Evolutionary conservation across 2,888 invertebrate species (phyloP), one percentile per base, ranked within the genome.

Genomic region (Ectemnius continuus): DNA sequence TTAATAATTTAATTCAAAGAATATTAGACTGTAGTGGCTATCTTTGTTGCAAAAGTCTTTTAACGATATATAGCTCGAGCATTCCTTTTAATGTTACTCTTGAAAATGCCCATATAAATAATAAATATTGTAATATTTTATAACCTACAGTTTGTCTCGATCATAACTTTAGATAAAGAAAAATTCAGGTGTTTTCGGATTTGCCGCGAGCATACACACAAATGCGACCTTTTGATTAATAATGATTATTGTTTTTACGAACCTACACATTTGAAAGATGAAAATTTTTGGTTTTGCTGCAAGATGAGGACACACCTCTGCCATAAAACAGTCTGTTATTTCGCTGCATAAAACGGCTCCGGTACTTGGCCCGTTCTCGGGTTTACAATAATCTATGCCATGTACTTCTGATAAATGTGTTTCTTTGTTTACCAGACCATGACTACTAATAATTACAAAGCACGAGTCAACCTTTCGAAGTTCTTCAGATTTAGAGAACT

Each of bases 231-330:
- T 23, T 23, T 23, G 23, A 23, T 23, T 23, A 23, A 3, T 23
- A 23, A 3, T 2, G 23, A 23, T 23, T 23, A 23, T 3, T 23
- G 23, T 3, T 23, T 23, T 16, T 57, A 80, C 80, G 4, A 71
- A 87, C 89, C 92, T 92, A 86, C 93, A 93, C 2, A 92, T 91
- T 91, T 93, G 93, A 73, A 93, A 92, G 75, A 94, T 92, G 82
- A 94, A 93, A 48, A 93, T 77, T 84, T 93, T 94, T 52, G 93
- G 93, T 81, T 93, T 93, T n/a, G 92, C 92, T 6, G 89, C 89
- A 6, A 93, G 88, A 58, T 88, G 73, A 18, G 90, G 89, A 78
- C 93, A 93, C 2, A 85, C 88, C 70, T 91, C 88, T 1, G 87
- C 80, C 18, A 92, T 92, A 81, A 94, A 93, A 59, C 88, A 90